Base-by-base conservation (phyloP, 2,888 invertebrate genomes). In the Philereme transversata region DNA sequence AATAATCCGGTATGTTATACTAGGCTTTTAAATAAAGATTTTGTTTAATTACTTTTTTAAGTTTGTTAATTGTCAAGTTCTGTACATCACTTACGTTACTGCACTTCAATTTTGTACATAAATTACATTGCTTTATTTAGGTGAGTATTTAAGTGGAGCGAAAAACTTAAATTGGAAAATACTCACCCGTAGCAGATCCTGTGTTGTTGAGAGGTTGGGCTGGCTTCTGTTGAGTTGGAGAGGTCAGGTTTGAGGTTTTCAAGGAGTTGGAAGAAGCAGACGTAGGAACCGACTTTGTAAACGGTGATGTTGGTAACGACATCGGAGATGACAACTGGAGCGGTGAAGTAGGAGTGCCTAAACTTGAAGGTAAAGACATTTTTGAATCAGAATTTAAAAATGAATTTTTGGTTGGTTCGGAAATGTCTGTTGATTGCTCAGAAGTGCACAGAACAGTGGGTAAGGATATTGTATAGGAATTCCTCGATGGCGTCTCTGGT, bases 141-240 rank as follows among this genome's bases (percentile, higher is more conserved):
- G 3, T 11, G 5, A 11, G 8, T 45, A 7, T 6, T 4, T 10
- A 45, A 10, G 5, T 10, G 7, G 7, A 7, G 45, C 10, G 10
- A 5, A 43, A 45, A 22, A 22, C 10, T 5, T 22, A 22, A 40
- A 11, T 50, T 43, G 10, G 36, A 49, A 11, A 35, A 43, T 35
- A 55, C 90, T 86, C 72, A 91, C 91, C 91, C 22, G 91, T 92
- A 57, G 91, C 88, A 0, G 91, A 92, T 41, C 88, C 85, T 9
- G 80, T 65, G 62, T 87, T 65, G 63, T 87, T 67, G 5, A 77
- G 43, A 49, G 63, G 62, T 59, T 73, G 82, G 34, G 73, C 49
- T 40, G 62, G 69, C 68, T 73, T 74, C 62, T 74, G 76, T 33
- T 75, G 77, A 48, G 70, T 68, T 11, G 70, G 70, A 40, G 70